These are phyloP conservation scores for Phytoseiulus persimilis DNA, from an alignment of 2,888 invertebrate species.

Conservation along the genomic window DNA sequence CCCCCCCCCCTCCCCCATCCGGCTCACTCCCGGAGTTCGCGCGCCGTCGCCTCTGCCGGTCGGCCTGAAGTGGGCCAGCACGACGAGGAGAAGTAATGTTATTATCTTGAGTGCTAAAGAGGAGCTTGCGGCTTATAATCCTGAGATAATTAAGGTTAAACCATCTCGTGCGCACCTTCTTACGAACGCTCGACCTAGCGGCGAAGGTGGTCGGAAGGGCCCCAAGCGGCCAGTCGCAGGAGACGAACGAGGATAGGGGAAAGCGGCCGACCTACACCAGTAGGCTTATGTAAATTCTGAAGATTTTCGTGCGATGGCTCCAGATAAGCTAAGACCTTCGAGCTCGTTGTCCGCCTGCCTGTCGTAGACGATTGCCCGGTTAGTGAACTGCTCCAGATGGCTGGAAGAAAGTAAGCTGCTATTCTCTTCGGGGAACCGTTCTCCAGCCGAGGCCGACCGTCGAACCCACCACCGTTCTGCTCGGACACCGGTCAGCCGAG, in stretches of 20 bases:
- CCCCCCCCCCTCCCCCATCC: not conserved
- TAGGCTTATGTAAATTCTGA: not conserved
- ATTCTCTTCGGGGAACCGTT: not conserved
- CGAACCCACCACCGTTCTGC: too few relatives aligned
- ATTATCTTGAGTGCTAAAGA: slow-evolving; percentile 26
- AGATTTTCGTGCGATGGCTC: not conserved
- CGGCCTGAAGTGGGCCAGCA: not conserved
- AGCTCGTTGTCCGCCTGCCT: not conserved
- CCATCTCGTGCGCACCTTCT: slow-evolving; percentile 9
- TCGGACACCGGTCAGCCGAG: too few relatives aligned
- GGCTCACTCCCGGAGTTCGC: not conserved
- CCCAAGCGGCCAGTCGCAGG: not conserved
- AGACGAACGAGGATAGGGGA: not conserved
- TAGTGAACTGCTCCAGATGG: slow-evolving; percentile 5
- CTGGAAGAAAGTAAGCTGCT: not conserved
- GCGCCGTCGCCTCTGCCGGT: not conserved
- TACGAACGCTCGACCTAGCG: not conserved
- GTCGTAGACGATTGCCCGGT: not conserved
- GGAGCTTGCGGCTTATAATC: slow-evolving; percentile 21
- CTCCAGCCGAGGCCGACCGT: not conserved
- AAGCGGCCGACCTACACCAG: not conserved
- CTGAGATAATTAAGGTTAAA: slow-evolving; percentile 33
- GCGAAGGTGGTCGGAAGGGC: not conserved
- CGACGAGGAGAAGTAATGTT: not conserved
- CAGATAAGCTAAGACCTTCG: slow-evolving; percentile 5